These are phyloP conservation scores for Hirudo medicinalis DNA, from an alignment of 1,140 invertebrate species.

Conservation along the genomic window DNA sequence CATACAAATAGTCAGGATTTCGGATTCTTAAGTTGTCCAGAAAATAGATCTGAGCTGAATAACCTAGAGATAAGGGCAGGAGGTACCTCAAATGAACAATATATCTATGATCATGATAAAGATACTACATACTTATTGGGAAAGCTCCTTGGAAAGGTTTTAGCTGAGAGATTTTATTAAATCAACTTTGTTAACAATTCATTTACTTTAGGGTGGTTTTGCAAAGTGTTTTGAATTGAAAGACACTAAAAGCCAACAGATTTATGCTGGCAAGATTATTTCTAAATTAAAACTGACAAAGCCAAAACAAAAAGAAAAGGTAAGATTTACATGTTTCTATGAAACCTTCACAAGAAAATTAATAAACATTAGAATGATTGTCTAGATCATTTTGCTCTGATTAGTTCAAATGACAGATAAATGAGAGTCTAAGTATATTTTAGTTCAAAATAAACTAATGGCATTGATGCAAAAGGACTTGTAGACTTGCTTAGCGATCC, in stretches of 20 bases:
- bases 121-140: slow-evolving; percentile 2
- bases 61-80: no score
- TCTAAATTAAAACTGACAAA: slow-evolving; percentile 10
- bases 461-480: no score
- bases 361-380: no score
- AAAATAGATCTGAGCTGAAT: no score
- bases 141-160: slow-evolving; percentile 7
- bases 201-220: slow-evolving; percentile 15
- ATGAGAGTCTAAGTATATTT: no score
- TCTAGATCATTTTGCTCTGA: no score
- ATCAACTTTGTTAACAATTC: not conserved
- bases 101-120: not conserved
- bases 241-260: not conserved
- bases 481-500: no score
- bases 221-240: slow-evolving; percentile 17
- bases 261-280: slow-evolving; percentile 16
- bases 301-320: slow-evolving; percentile 15
- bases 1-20: no score
- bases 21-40: no score
- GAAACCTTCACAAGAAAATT: not conserved
- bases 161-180: not conserved
- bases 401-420: no score
- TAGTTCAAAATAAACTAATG: no score
- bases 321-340: not conserved
- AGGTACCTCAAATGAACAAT: not conserved